Base-by-base conservation (phyloP, 2,113 vertebrate genomes). In the Uria lomvia region DNA sequence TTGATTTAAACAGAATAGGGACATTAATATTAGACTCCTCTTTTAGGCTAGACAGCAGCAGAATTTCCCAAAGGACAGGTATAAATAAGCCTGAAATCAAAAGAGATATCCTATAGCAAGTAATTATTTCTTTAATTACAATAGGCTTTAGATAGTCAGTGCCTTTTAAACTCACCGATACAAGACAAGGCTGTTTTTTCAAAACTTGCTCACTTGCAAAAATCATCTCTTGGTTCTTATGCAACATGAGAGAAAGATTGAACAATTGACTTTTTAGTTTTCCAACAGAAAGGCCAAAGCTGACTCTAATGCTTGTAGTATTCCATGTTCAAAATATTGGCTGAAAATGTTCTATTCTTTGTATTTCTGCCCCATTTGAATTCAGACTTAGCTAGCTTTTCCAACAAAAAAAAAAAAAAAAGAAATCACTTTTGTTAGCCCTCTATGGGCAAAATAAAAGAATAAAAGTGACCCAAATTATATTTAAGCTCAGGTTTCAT, bases 151-250 rank as follows among this genome's bases (percentile, higher is more conserved):
- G 87, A 86, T 32, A 87, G 84, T 62, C 94, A 95, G 77, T 42
- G 91, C 86, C 97, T 97, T 97, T 98, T 96, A 96, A 98, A 99
- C 99, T 99, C 99, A 99, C 99, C 99, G 96, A 98, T 98, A 98
- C 97, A 97, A 98, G 97, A 98, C 97, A 98, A 97, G 97, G 98
- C 95, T 97, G 97, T 96, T 98, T 98, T 98, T 98, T 99, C 98
- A 99, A 98, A 98, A 98, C 98, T 98, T 98, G 98, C 98, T 99
- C 98, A 98, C 98, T 99, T 98, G 98, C 97, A 99, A 99, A 98
- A 98, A 98, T 99, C 97, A 99, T 98, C 97, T 98, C 98, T 98
- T 99, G 98, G 98, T 98, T 99, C 99, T 99, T 99, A 98, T 92
- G 97, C 98, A 98, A 98, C 93, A 91, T 89, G 96, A 97, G 96